Evolutionary conservation across 1,140 invertebrate species (phyloP).

Genomic region (Cydia fagiglandana): DNA sequence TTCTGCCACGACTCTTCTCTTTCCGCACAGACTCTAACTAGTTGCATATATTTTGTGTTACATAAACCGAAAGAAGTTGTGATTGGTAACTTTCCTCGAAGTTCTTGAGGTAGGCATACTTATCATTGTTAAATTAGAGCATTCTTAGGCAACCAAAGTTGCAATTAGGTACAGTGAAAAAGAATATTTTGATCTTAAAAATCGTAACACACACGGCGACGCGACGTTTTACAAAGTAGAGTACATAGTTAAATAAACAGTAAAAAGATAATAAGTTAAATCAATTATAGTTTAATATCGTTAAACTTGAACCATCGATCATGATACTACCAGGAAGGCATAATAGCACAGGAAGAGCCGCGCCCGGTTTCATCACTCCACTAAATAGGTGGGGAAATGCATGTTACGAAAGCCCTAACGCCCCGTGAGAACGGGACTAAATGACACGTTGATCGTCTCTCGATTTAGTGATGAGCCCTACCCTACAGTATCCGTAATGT

Average conservation of each 20-base stretch:
- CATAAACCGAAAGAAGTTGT: not conserved
- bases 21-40: no score
- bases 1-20: no score
- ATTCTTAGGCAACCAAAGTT: no score
- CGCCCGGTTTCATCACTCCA: slow-evolving; percentile 28
- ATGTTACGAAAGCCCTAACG: slow-evolving; percentile 35
- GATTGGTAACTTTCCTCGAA: slow-evolving; percentile 5
- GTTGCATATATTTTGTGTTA: not conserved
- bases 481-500: no score
- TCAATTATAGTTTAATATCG: no score
- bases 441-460: not conserved
- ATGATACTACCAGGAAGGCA: slow-evolving; percentile 1
- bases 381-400: slow-evolving; percentile 33
- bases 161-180: not conserved
- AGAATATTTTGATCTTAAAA: not conserved
- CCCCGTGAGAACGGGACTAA: slow-evolving; percentile 18
- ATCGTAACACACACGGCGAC: no score
- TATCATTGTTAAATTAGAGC: not conserved
- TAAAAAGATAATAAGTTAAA: no score
- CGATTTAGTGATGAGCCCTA: not conserved
- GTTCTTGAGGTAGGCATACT: not conserved
- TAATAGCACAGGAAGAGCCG: slow-evolving; percentile 22
- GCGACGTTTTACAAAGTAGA: no score
- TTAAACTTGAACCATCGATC: no score
- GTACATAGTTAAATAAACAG: no score